Conservation (phyloP, 2,797 vertebrate genomes). For the Scolopax rusticola region DNA sequence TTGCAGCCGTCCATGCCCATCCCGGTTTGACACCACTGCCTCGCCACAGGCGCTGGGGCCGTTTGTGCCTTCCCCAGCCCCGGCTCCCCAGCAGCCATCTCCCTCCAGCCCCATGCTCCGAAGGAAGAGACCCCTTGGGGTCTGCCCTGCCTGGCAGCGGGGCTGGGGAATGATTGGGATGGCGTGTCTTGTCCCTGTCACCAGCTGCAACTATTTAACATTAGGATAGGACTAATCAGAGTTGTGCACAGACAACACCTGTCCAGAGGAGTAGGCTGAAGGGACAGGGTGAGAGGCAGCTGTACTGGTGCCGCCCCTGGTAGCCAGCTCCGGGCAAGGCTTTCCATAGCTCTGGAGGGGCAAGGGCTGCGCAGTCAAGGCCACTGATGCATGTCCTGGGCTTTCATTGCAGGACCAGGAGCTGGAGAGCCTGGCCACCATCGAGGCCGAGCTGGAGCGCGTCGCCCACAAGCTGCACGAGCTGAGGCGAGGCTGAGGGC, state of each 20-base stretch:
- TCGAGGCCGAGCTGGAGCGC: conserved; percentile 93
- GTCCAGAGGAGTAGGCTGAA: neutral
- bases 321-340: neutral
- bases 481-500: conserved; percentile 81
- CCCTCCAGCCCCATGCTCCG: fast-evolving
- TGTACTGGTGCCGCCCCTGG: fast-evolving
- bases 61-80: fast-evolving
- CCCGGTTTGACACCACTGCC: fast-evolving
- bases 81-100: neutral
- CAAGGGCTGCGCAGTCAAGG: neutral
- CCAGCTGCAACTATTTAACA: neutral
- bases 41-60: fast-evolving
- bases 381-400: fast-evolving
- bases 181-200: neutral
- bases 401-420: conserved; percentile 83
- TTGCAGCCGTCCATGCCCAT: fast-evolving
- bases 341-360: fast-evolving
- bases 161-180: no score
- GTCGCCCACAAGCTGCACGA: conserved; percentile 92
- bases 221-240: neutral
- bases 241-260: fast-evolving
- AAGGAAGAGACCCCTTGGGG: fast-evolving
- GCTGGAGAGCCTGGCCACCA: conserved; percentile 92
- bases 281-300: fast-evolving
- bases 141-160: fast-evolving